Conservation (phyloP, 2,113 vertebrate species). For the Tinamus guttatus region DNA sequence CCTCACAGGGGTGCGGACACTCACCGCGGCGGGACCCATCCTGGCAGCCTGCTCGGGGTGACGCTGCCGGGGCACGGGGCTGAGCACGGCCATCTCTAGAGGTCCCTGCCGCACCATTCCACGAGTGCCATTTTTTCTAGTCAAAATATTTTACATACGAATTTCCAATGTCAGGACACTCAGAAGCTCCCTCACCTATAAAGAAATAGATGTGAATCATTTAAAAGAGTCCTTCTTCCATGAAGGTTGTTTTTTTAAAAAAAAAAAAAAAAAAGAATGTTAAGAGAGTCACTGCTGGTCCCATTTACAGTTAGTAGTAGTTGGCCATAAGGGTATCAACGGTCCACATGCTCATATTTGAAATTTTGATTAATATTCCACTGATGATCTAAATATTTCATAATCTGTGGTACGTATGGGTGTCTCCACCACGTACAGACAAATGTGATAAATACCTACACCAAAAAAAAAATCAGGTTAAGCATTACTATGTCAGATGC, state of each 20-base stretch:
- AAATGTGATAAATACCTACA: background rate
- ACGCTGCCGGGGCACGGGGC: background rate
- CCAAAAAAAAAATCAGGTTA: background rate
- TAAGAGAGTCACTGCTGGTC: no score
- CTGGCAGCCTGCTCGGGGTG: background rate
- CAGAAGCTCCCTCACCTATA: background rate
- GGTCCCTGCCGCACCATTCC: background rate
- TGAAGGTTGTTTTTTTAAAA: no score
- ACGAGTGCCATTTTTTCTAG: fast-evolving
- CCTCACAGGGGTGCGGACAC: no score
- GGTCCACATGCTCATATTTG: fast-evolving
- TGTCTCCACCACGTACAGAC: background rate
- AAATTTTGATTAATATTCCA: background rate
- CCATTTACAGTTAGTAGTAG: background rate
- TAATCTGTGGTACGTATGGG: fast-evolving
- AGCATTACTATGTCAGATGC: background rate
- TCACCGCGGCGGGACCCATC: no score
- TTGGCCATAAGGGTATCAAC: fast-evolving
- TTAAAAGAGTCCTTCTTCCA: background rate
- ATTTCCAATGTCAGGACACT: background rate
- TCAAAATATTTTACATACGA: fast-evolving
- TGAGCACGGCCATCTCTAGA: background rate
- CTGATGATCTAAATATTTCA: fast-evolving
- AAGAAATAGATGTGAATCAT: background rate
- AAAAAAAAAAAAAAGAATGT: background rate